phyloP scores from a whole-genome alignment of 1,140 invertebrate species.

The Sipha flava region DNA sequence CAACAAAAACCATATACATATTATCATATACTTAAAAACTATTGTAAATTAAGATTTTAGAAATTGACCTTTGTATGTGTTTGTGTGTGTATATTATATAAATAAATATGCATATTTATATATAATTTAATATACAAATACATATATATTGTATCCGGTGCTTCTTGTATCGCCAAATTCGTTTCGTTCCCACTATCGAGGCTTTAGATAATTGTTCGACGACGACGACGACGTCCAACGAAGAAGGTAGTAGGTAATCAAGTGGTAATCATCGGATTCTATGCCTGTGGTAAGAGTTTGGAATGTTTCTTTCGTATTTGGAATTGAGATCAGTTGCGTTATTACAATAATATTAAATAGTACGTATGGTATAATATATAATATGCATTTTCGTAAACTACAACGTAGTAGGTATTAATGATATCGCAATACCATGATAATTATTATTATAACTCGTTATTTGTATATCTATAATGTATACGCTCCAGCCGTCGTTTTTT shows the following conservation, averaged over 20 bases:
- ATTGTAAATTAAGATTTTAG: background rate
- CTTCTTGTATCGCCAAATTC: background rate
- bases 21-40: background rate
- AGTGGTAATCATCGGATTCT: too few species aligned
- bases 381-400: background rate
- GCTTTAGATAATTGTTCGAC: too few species aligned
- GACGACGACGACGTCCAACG: too few species aligned
- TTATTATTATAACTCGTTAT: background rate
- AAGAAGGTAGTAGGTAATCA: too few species aligned
- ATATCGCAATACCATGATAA: too few species aligned
- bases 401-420: too few species aligned
- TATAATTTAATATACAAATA: too few species aligned
- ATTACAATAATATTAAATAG: background rate
- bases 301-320: background rate
- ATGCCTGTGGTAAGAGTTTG: background rate
- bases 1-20: constrained; percentile 28
- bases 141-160: background rate
- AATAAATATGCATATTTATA: too few species aligned
- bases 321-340: constrained; percentile 26
- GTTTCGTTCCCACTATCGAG: background rate
- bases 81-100: too few species aligned
- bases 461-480: too few species aligned
- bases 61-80: background rate
- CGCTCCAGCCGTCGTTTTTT: too few species aligned
- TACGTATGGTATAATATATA: background rate